A percentile compares a stretch with the other conserved stretches of the same genome.
These are phyloP conservation scores for Eciton burchellii DNA, from an alignment of 1,140 invertebrate genomes.

Conservation along the genomic window DNA sequence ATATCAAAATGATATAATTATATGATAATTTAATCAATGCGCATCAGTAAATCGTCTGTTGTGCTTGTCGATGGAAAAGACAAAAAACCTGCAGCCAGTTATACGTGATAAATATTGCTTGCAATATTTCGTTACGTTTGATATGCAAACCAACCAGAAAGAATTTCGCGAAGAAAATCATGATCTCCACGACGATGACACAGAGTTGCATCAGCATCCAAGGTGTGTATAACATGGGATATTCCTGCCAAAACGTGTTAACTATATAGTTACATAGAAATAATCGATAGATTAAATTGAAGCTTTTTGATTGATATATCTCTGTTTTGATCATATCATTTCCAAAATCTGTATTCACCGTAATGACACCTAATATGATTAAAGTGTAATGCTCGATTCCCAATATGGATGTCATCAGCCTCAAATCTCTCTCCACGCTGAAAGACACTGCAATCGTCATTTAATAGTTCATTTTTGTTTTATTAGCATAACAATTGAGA, in stretches of 20 bases:
- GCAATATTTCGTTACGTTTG: constrained; percentile 80
- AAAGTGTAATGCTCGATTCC: constrained; percentile 83
- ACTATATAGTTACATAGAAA: constrained; percentile 13
- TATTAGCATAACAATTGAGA: too few species aligned
- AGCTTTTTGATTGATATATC: constrained; percentile 6
- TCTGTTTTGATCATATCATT: not conserved
- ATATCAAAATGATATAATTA: constrained; percentile 7
- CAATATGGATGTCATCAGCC: constrained; percentile 83
- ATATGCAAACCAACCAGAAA: constrained; percentile 81
- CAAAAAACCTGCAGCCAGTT: constrained; percentile 85
- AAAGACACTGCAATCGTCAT: constrained; percentile 71
- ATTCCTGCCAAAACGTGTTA: constrained; percentile 75
- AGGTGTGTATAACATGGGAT: constrained; percentile 81
- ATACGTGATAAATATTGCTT: constrained; percentile 77
- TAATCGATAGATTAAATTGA: not conserved
- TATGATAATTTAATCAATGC: constrained; percentile 7
- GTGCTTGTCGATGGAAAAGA: constrained; percentile 78
- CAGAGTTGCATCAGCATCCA: constrained; percentile 84
- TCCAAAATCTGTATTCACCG: constrained; percentile 70
- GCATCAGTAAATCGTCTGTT: constrained; percentile 21
- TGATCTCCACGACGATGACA: constrained; percentile 82
- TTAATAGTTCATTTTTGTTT: constrained; percentile 44
- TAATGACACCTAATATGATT: constrained; percentile 82
- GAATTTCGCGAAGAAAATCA: constrained; percentile 79
- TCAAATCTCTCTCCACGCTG: constrained; percentile 81